Evolutionary conservation across 2,888 invertebrate species (phyloP).

Genomic region (Drosophila imparisetae): DNA sequence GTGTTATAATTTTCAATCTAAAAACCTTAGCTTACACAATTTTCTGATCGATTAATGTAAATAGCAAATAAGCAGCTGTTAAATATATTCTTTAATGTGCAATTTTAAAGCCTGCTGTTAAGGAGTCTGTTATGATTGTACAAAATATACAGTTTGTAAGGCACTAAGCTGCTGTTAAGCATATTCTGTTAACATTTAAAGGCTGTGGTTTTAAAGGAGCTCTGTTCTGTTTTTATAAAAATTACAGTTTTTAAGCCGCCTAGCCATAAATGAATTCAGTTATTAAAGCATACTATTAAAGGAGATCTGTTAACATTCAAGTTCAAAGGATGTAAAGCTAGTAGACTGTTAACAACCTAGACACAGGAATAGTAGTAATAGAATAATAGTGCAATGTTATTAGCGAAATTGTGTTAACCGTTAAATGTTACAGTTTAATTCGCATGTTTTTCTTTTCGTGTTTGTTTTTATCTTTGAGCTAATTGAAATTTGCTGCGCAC

Average conservation of each 20-base stretch:
- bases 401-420: neutral
- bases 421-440: slow-evolving; percentile 39
- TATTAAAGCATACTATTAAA: neutral
- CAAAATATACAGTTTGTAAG: too few species aligned
- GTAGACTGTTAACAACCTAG: neutral
- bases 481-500: slow-evolving; percentile 57
- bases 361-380: too few species aligned
- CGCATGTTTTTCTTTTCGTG: slow-evolving; percentile 44
- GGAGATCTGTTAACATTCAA: neutral
- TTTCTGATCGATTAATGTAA: neutral
- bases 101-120: neutral
- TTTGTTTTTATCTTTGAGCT: slow-evolving; percentile 12
- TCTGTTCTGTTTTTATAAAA: neutral
- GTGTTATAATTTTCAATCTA: neutral
- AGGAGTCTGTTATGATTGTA: neutral
- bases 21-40: neutral
- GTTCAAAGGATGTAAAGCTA: neutral
- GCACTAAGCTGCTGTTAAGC: too few species aligned
- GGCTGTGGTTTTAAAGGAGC: neutral
- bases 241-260: neutral
- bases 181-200: neutral
- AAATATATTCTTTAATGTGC: neutral
- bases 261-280: too few species aligned
- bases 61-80: neutral
- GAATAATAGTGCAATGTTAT: neutral